Evolutionary conservation across 2,113 vertebrate genomes (phyloP).

Genomic region (Chaenocephalus aceratus): DNA sequence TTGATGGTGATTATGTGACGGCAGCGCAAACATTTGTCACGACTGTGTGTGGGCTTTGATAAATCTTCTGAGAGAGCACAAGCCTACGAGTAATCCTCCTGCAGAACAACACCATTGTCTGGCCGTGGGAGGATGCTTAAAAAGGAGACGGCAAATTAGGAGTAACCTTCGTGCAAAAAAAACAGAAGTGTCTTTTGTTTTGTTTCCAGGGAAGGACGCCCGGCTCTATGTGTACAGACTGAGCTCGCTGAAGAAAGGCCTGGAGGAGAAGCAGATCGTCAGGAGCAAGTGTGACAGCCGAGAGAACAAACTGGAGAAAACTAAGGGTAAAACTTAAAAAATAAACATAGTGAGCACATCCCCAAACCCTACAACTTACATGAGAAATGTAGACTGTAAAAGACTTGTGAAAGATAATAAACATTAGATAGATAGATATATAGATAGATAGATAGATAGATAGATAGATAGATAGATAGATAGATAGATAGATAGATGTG

Average conservation of each 20-base stretch:
- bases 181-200: slow-evolving; percentile 41
- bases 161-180: slow-evolving; percentile 46
- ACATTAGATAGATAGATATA: no score
- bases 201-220: slow-evolving; percentile 91
- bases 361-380: neutral
- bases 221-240: slow-evolving; percentile 95
- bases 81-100: slow-evolving; percentile 54
- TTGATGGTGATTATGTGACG: slow-evolving; percentile 53
- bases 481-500: no score
- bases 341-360: neutral
- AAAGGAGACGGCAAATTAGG: slow-evolving; percentile 43
- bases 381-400: no score
- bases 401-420: no score
- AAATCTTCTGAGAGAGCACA: slow-evolving; percentile 42
- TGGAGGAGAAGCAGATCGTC: slow-evolving; percentile 87
- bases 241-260: slow-evolving; percentile 84
- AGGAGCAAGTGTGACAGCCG: slow-evolving; percentile 91
- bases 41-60: slow-evolving; percentile 57
- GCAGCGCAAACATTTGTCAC: slow-evolving; percentile 56
- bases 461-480: no score
- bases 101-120: slow-evolving; percentile 33
- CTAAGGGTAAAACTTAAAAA: slow-evolving; percentile 87
- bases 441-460: no score
- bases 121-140: slow-evolving; percentile 56
- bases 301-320: slow-evolving; percentile 98